Percentiles rank a stretch among this genome's conserved stretches.
phyloP scores from a whole-genome alignment of 1,140 invertebrate species.

The Scylla paramamosain region DNA sequence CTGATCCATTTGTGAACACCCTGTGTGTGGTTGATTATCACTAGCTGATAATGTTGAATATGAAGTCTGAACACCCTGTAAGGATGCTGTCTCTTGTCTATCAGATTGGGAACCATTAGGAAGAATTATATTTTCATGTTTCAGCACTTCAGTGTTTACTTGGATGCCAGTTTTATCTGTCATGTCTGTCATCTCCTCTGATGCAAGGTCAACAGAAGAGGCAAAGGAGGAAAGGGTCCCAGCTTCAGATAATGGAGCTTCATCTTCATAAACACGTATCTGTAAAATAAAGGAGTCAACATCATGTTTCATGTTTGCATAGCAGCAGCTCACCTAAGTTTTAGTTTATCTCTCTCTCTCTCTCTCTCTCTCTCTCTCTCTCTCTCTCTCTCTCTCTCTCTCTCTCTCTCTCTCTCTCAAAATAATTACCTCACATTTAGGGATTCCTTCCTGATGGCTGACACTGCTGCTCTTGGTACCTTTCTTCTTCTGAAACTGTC shows the following conservation, averaged over 20 bases:
- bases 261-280: constrained; percentile 35
- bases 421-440: not conserved
- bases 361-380: not conserved
- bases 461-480: not conserved
- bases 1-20: too few relatives aligned
- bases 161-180: too few relatives aligned
- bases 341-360: not conserved
- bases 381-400: not conserved
- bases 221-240: constrained; percentile 58
- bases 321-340: not conserved
- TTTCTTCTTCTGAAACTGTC: constrained; percentile 68
- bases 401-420: not conserved
- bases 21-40: too few relatives aligned
- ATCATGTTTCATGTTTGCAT: too few relatives aligned
- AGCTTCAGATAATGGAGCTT: constrained; percentile 43
- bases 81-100: too few relatives aligned
- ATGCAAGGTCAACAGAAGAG: constrained; percentile 62
- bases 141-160: too few relatives aligned
- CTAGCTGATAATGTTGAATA: too few relatives aligned
- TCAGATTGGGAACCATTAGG: too few relatives aligned
- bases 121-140: too few relatives aligned
- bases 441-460: not conserved
- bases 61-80: too few relatives aligned
- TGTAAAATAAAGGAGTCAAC: not conserved
- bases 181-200: constrained; percentile 60